Evolutionary conservation across 2,888 invertebrate genomes (phyloP), one percentile per base, ranked within the genome.

Genomic region (Troides aeacus): DNA sequence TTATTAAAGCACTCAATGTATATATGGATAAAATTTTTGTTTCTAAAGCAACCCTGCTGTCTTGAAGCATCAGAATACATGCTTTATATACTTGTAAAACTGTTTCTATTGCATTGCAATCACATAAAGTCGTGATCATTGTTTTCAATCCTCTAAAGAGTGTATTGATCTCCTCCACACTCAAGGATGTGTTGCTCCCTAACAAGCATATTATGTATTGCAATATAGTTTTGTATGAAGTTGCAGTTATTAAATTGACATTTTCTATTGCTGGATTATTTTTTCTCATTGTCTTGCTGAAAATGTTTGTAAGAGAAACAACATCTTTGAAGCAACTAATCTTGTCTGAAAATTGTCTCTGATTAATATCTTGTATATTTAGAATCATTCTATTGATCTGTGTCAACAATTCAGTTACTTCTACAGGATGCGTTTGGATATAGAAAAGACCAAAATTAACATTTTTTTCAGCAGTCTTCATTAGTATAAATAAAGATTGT

Each of bases 321-420:
- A 81, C 83, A 75, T 89, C 83, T 69, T 81, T 74, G 0, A 87
- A 73, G 72, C 81, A 84, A 64, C 83, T 81, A 57, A 73, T 74
- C 74, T 85, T 88, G 73, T 87, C 78, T 61, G 84, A 82, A 78
- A 90, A 89, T 73, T 86, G 86, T 68, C 88, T 84, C 15, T 74
- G 79, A 50, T 81, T 73, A 62, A 85, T 75, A 71, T 84, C 76
- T 73, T 81, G 72, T 57, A 90, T 71, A 66, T 78, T 81, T 21
- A 73, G 69, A 0, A 87, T 70, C 73, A 84, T 86, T 63, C 79
- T 74, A 72, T 77, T 73, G 15, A 90, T 66, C 6, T 81, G 72
- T 59, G 81, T 77, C 64, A 80, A 68, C 60, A 85, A 81, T 56
- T 76, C 59, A 46, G 74, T 69, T 15, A 79, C 68, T 71, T 84